phyloP scores from a whole-genome alignment of 1,140 invertebrate genomes.

The Homarus americanus region DNA sequence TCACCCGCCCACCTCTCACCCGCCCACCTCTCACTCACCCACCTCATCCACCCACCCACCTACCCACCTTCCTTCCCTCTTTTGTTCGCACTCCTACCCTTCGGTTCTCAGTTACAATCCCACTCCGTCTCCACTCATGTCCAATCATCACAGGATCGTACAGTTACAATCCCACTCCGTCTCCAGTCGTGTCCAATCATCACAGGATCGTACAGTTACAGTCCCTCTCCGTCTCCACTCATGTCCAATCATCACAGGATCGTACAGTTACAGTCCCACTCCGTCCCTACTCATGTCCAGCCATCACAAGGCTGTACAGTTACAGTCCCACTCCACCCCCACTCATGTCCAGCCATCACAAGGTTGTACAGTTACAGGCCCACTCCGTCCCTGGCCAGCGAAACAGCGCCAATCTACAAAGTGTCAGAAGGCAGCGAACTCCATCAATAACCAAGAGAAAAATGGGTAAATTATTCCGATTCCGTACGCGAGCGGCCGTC shows the following conservation, averaged over 20 bases:
- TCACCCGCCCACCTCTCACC: not conserved
- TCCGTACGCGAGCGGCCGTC: conserved; percentile 68
- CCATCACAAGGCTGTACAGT: not conserved
- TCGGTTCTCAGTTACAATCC: not conserved
- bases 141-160: no score
- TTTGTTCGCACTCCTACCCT: not conserved
- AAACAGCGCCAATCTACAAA: conserved; percentile 72
- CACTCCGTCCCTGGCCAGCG: conserved; percentile 15
- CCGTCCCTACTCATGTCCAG: not conserved
- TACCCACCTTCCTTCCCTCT: not conserved
- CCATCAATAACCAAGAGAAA: conserved; percentile 72
- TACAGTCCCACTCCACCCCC: not conserved
- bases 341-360: not conserved
- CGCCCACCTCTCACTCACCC: not conserved
- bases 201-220: not conserved
- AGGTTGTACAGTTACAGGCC: not conserved
- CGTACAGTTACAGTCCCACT: not conserved
- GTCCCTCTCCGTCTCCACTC: not conserved
- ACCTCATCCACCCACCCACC: not conserved
- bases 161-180: not conserved
- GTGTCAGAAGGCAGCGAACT: conserved; percentile 72
- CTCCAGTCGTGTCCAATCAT: not conserved
- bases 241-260: not conserved
- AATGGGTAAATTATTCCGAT: conserved; percentile 72
- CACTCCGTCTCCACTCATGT: not conserved